Evolutionary conservation across 2,888 invertebrate genomes (phyloP).

Genomic region (Conchocele bisecta): DNA sequence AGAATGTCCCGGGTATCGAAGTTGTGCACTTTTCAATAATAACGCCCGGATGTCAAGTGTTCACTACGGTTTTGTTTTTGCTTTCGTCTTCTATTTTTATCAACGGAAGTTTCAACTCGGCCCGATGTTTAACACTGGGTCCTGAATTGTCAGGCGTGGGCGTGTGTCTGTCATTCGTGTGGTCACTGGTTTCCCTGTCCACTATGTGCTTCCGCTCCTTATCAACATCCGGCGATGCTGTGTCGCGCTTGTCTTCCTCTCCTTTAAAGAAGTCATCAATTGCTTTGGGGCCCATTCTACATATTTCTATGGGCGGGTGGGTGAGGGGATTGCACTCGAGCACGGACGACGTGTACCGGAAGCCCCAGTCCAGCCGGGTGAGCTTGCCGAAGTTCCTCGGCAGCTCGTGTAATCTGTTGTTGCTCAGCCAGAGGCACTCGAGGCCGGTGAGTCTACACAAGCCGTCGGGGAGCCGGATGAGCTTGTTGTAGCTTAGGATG

Average conservation of each 20-base stretch:
- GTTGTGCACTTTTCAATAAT: too few species aligned
- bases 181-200: too few species aligned
- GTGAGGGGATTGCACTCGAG: constrained; percentile 80
- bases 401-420: constrained; percentile 79
- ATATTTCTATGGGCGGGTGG: constrained; percentile 81
- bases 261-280: constrained; percentile 74
- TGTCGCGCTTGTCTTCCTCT: background rate
- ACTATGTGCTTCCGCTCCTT: too few species aligned
- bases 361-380: constrained; percentile 79
- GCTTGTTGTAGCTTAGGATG: constrained; percentile 80
- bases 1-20: too few species aligned
- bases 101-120: too few species aligned
- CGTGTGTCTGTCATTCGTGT: too few species aligned
- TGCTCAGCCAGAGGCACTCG: constrained; percentile 82
- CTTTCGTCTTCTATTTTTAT: too few species aligned
- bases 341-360: constrained; percentile 75
- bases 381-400: constrained; percentile 79
- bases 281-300: constrained; percentile 77
- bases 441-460: constrained; percentile 81
- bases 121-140: too few species aligned
- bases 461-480: constrained; percentile 78
- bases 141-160: too few species aligned
- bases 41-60: too few species aligned
- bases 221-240: too few species aligned
- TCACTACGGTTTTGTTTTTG: too few species aligned